These are phyloP conservation scores for Osmerus eperlanus DNA, from an alignment of 2,113 vertebrate genomes.

Conservation along the genomic window DNA sequence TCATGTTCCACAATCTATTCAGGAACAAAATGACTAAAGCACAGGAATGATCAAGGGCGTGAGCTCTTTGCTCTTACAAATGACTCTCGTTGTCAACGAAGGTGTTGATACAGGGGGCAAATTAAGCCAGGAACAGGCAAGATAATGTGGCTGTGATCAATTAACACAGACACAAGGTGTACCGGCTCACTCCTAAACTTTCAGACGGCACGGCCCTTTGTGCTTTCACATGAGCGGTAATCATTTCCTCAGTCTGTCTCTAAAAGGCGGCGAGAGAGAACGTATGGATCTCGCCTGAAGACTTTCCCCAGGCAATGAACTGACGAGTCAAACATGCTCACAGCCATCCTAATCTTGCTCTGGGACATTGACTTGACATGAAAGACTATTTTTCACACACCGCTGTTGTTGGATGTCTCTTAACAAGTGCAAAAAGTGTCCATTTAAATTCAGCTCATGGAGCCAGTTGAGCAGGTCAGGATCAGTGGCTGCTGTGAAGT, in stretches of 20 bases:
- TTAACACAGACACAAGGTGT: conserved; percentile 74
- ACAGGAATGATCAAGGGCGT: conserved; percentile 65
- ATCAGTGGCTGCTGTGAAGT: conserved; percentile 6
- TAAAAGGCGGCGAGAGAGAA: conserved; percentile 71
- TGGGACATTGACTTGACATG: conserved; percentile 77
- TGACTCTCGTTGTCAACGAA: conserved; percentile 63
- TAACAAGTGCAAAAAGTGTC: conserved; percentile 29
- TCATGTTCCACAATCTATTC: conserved; percentile 24
- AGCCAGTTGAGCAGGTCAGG: conserved; percentile 23
- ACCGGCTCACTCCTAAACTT: conserved; percentile 67
- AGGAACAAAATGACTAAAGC: conserved; percentile 32
- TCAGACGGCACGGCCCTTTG: conserved; percentile 56
- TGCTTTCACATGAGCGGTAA: conserved; percentile 67
- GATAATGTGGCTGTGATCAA: conserved; percentile 75
- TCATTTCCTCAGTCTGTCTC: conserved; percentile 71
- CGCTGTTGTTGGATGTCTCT: conserved; percentile 38
- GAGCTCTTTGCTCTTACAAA: conserved; percentile 61
- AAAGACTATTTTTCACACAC: conserved; percentile 70
- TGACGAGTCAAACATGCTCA: conserved; percentile 78
- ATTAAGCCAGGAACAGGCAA: conserved; percentile 71
- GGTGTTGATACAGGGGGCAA: conserved; percentile 72
- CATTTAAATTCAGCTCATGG: conserved; percentile 20
- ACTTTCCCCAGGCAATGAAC: conserved; percentile 80
- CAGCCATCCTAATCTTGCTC: conserved; percentile 79
- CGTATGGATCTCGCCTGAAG: conserved; percentile 79